Percentiles rank a stretch among this genome's conserved stretches.
These are phyloP conservation scores for Zaprionus kolodkinae DNA, from an alignment of 1,140 invertebrate species.

Conservation along the genomic window DNA sequence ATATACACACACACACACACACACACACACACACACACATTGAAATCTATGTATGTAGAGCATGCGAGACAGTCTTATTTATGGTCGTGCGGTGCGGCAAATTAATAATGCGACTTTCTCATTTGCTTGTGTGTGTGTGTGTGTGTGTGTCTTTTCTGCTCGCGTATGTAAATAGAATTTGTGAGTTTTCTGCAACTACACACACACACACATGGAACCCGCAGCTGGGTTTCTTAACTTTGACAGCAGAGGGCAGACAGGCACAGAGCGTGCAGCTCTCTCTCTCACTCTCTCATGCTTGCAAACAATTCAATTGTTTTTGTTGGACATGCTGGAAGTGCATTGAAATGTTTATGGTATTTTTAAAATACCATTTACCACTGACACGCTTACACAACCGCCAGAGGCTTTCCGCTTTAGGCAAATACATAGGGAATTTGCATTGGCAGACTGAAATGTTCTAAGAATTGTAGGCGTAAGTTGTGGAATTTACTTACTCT, in stretches of 20 bases:
- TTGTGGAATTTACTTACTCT: too few relatives aligned
- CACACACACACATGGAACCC: not conserved
- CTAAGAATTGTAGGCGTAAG: not conserved
- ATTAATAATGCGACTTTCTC: conserved; percentile 81
- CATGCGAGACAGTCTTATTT: conserved; percentile 58
- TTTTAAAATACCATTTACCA: conserved; percentile 1
- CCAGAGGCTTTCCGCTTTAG: not conserved
- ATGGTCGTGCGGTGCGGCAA: conserved; percentile 78
- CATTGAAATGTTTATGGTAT: conserved; percentile 6
- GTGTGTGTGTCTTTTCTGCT: conserved; percentile 8
- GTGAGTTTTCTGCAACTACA: conserved; percentile 47
- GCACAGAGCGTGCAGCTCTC: not conserved
- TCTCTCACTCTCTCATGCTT: too few relatives aligned
- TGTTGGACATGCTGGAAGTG: conserved; percentile 2
- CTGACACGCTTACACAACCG: not conserved
- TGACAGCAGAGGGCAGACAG: not conserved
- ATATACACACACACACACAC: too few relatives aligned
- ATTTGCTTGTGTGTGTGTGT: conserved; percentile 42
- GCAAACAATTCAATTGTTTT: not conserved
- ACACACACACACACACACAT: conserved; percentile 20
- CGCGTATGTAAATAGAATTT: conserved; percentile 43
- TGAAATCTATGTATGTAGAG: not conserved
- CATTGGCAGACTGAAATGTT: not conserved
- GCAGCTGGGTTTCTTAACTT: conserved; percentile 46
- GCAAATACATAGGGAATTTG: too few relatives aligned